A percentile compares a stretch with the other conserved stretches of the same genome.
phyloP scores from a whole-genome alignment of 2,113 vertebrate genomes.

The Polypterus bichir region DNA sequence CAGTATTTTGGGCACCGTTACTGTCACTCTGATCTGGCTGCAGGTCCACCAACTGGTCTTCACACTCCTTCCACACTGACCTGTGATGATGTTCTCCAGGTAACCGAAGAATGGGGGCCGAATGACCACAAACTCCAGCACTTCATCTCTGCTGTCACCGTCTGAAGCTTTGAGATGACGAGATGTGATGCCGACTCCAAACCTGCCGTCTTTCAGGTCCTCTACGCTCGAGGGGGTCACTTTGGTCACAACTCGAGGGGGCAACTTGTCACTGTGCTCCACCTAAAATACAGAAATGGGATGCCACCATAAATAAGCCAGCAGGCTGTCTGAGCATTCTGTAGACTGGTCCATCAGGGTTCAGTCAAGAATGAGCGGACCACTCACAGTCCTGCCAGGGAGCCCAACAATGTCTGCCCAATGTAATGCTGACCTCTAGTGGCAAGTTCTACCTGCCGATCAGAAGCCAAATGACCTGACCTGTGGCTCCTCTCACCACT shows the following conservation, averaged over 20 bases:
- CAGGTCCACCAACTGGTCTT: background rate
- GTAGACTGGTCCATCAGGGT: no score
- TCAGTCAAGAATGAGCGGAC: no score
- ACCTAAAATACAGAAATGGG: slow-evolving; percentile 27
- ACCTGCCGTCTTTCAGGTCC: slow-evolving; percentile 25
- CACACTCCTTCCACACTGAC: slow-evolving; percentile 15
- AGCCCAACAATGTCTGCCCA: no score
- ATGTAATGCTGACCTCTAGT: no score
- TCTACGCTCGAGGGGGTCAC: slow-evolving; percentile 30
- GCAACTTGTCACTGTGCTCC: slow-evolving; percentile 35
- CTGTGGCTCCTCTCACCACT: no score
- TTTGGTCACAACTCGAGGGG: slow-evolving; percentile 36
- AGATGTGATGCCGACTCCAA: slow-evolving; percentile 33
- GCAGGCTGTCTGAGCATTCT: no score
- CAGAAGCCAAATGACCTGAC: no score
- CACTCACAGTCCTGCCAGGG: no score
- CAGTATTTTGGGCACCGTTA: no score
- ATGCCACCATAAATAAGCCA: no score
- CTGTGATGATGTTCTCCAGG: slow-evolving; percentile 44
- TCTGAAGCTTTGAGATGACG: slow-evolving; percentile 32
- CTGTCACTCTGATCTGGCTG: no score
- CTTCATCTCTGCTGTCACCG: slow-evolving; percentile 33
- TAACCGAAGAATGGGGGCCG: slow-evolving; percentile 35
- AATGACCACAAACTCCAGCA: slow-evolving; percentile 41
- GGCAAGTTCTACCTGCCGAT: no score